Evolutionary conservation across 1,140 invertebrate genomes (phyloP), one percentile per base, ranked within the genome.

Genomic region (Pentalonia nigronervosa): DNA sequence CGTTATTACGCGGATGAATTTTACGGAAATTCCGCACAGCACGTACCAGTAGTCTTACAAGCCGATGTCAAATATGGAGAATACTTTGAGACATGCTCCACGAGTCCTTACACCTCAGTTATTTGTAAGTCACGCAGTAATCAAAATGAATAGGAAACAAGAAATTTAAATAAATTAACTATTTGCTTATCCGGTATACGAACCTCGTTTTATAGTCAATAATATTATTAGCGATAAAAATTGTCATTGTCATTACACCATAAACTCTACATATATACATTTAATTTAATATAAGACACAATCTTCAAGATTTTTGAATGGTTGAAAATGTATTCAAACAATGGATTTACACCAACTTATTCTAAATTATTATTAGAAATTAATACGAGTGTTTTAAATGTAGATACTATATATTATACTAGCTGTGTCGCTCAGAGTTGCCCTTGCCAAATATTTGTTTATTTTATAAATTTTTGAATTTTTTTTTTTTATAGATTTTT

Each of bases 1-100:
- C n/a, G 90, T 83, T 92, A 92, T 92, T 92, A 83, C 41, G 30
- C 1, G 4, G 30, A 48, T 14, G 45, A 83, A 48, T 83, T 50
- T 36, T 36, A 48, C 60, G 34, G 34, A 83, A 83, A 92, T 83
- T 83, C 67, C 1, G 2, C 50, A 23, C 17, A 11, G 25, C 67
- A 81, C 76, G 91, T 76, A 76, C 30, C 60, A 17, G n/a, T 50
- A 23, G n/a, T 30, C 89, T 53, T 60, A 14, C 41, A 25, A 25
- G n/a, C 67, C 45, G 34, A 83, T 91, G 23, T 21, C 0, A 83
- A 83, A 34, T 4, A 14, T 2, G 48, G 50, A 36, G 47, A 53
- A 89, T 17, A 53, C 34, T 47, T 0, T 45, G 6, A 41, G 30
- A 30, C 25, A 87, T 8, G 34, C 20, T 87, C 25, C 45, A n/a